Evolutionary conservation across 2,888 invertebrate genomes (phyloP).

Genomic region (Dolichomitus sp.): DNA sequence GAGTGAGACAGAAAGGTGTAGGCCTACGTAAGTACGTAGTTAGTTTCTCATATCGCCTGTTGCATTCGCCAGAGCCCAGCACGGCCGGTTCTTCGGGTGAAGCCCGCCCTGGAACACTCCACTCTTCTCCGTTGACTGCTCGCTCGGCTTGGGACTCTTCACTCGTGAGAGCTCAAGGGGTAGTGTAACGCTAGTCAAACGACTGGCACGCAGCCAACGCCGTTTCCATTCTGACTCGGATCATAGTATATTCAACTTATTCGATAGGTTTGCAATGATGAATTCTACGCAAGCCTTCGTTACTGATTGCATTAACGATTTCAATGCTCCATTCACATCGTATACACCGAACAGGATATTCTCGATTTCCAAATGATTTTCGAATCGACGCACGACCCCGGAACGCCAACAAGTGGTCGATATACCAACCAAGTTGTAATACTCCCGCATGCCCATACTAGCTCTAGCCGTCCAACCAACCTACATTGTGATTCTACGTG

Average conservation of each 20-base stretch:
- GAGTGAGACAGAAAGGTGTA: slow-evolving; percentile 71
- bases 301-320: slow-evolving; percentile 42
- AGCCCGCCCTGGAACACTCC: slow-evolving; percentile 68
- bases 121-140: slow-evolving; percentile 67
- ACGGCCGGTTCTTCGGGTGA: slow-evolving; percentile 74
- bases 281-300: slow-evolving; percentile 37
- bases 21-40: slow-evolving; percentile 84
- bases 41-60: slow-evolving; percentile 84
- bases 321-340: not conserved
- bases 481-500: slow-evolving; percentile 81
- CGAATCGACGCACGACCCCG: slow-evolving; percentile 81
- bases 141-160: slow-evolving; percentile 24
- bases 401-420: slow-evolving; percentile 84
- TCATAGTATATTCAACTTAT: slow-evolving; percentile 25
- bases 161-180: slow-evolving; percentile 26
- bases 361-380: slow-evolving; percentile 74
- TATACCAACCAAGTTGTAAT: slow-evolving; percentile 77
- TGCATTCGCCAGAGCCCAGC: slow-evolving; percentile 79
- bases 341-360: slow-evolving; percentile 61
- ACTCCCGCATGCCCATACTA: slow-evolving; percentile 70
- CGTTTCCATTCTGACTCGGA: slow-evolving; percentile 14
- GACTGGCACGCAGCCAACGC: slow-evolving; percentile 45
- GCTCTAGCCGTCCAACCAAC: slow-evolving; percentile 56
- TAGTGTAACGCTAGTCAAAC: slow-evolving; percentile 26
- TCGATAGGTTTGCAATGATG: slow-evolving; percentile 9